These are phyloP conservation scores for Prionailurus viverrinus DNA, from an alignment of 2,113 vertebrate species.

Conservation along the genomic window DNA sequence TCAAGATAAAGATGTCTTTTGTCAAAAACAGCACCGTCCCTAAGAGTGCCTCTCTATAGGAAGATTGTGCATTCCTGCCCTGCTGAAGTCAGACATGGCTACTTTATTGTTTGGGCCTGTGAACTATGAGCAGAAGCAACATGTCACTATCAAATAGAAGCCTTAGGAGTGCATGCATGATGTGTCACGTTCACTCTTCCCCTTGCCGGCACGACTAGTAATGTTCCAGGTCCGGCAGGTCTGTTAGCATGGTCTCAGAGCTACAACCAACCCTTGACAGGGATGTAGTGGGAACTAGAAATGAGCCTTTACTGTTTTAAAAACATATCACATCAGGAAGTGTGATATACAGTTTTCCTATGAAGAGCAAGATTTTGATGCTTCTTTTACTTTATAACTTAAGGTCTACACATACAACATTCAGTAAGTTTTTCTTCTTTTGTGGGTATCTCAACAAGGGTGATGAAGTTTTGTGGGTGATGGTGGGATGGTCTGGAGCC, in stretches of 20 bases:
- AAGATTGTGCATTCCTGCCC: not conserved
- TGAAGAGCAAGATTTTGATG: not conserved
- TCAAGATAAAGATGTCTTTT: not conserved
- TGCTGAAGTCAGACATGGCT: not conserved
- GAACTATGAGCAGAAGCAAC: not conserved
- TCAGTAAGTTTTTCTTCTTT: not conserved
- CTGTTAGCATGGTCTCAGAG: not conserved
- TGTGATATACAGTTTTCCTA: not conserved
- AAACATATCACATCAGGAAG: not conserved
- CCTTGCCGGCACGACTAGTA: too few relatives aligned
- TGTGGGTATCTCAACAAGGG: too few relatives aligned
- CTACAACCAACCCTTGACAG: not conserved
- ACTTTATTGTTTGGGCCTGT: not conserved
- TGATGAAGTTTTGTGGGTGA: too few relatives aligned
- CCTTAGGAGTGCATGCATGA: too few relatives aligned
- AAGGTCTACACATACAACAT: not conserved
- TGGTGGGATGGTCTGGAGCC: too few relatives aligned
- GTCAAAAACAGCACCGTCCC: not conserved
- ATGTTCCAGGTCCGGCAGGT: not conserved
- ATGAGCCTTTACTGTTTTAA: not conserved
- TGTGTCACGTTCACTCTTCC: accelerated
- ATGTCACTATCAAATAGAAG: not conserved
- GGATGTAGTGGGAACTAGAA: not conserved
- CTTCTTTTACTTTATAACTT: not conserved
- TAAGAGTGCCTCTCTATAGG: not conserved